Base-by-base conservation (phyloP, 2,797 vertebrate species). In the Ctenopoma multispine region DNA sequence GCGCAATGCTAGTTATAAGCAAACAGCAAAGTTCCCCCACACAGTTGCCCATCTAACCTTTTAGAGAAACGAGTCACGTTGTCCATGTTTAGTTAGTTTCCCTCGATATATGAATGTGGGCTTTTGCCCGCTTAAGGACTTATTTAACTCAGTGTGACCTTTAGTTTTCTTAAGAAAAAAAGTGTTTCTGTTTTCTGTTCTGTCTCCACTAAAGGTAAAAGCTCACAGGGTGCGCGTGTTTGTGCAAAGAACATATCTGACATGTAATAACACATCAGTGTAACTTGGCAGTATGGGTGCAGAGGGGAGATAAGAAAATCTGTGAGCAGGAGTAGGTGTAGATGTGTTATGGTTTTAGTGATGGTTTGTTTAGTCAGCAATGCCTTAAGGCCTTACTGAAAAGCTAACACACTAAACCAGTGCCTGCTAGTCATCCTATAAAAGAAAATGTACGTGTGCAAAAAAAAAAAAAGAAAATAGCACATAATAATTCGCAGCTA, bases 311-410 rank as follows among this genome's bases (percentile, higher is more conserved):
- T 82, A 81, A 80, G 78, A 57, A 55, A 69, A 65, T 49, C 12
- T 70, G 9, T 27, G 60, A 81, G 64, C 43, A 53, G 55, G 75
- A 75, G 76, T 69, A 76, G 76, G 80, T 80, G 78, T 69, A n/a
- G 63, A 69, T 7, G 23, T 65, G 55, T 49, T 69, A 34, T 47
- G 63, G 29, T 79, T 77, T 34, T 55, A 46, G 7, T 40, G 61
- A 65, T 59, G 69, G 68, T 80, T 84, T 82, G 75, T 85, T 83
- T 85, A 74, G 80, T 90, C 86, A 81, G 81, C 79, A 65, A 8
- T 44, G 70, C 82, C 77, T 79, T 2, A 20, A 84, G 84, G 72
- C 56, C 58, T 69, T 51, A 50, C 18, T 41, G 49, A 14, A 72
- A 72, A 74, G 67, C 82, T 63, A 78, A 73, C 56, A 63, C 60